Evolutionary conservation across 2,888 invertebrate genomes (phyloP).

Genomic region (Apocheima hispidaria): DNA sequence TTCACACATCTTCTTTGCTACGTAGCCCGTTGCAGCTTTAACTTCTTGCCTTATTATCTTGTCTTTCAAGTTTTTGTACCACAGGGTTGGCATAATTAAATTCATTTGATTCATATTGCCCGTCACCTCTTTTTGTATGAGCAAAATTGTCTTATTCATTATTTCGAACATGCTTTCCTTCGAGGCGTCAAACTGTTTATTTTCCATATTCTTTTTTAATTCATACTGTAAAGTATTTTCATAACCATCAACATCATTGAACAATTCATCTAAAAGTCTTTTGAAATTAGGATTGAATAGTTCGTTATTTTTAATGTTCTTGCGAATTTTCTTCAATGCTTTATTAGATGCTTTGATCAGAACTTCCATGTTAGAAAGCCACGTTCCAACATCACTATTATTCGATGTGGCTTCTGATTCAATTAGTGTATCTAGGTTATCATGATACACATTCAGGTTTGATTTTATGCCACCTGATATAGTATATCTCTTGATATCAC

Average conservation of each 20-base stretch:
- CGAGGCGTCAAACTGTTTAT: slow-evolving; percentile 45
- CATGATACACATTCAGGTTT: background rate
- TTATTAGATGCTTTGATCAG: slow-evolving; percentile 2
- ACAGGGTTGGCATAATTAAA: slow-evolving; percentile 44
- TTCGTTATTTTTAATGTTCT: slow-evolving; percentile 55
- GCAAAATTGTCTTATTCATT: slow-evolving; percentile 58
- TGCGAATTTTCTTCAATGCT: slow-evolving; percentile 7
- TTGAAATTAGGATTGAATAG: slow-evolving; percentile 45
- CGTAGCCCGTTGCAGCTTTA: slow-evolving; percentile 54
- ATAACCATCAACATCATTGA: slow-evolving; percentile 50
- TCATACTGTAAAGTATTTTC: slow-evolving; percentile 50
- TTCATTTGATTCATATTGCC: slow-evolving; percentile 48
- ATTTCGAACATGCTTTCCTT: slow-evolving; percentile 58
- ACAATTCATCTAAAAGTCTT: slow-evolving; percentile 47
- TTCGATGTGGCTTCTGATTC: background rate
- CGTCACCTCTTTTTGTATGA: slow-evolving; percentile 53
- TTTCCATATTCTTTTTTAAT: slow-evolving; percentile 46
- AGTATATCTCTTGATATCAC: background rate
- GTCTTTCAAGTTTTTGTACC: slow-evolving; percentile 54
- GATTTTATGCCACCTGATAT: background rate
- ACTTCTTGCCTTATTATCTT: slow-evolving; percentile 60
- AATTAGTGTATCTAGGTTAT: slow-evolving; percentile 7
- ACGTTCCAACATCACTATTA: background rate
- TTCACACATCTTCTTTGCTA: slow-evolving; percentile 56
- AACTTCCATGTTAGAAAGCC: slow-evolving; percentile 1